Evolutionary conservation across 2,113 vertebrate genomes (phyloP).

Genomic region (Galemys pyrenaicus): DNA sequence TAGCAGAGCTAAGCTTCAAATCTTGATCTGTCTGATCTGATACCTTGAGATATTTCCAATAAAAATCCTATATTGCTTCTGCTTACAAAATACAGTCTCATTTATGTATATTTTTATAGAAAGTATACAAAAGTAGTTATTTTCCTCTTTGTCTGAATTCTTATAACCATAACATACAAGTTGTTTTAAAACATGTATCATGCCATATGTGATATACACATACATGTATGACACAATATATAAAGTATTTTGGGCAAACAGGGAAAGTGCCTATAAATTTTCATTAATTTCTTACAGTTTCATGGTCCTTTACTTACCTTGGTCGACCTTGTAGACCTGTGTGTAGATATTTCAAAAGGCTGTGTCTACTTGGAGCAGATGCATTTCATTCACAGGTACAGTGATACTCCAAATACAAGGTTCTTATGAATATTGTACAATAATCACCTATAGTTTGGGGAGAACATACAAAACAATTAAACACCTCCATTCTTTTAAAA

Average conservation of each 20-base stretch:
- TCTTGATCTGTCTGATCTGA: neutral
- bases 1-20: conserved; percentile 17
- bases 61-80: neutral
- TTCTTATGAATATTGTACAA: neutral
- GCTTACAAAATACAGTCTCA: conserved; percentile 5
- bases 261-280: neutral
- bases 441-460: neutral
- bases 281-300: conserved; percentile 78
- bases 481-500: conserved; percentile 32
- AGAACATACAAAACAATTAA: neutral
- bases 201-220: neutral
- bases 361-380: conserved; percentile 88
- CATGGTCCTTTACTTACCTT: conserved; percentile 78
- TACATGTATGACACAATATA: neutral
- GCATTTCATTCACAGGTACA: conserved; percentile 90
- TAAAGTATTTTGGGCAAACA: neutral
- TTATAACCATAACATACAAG: neutral
- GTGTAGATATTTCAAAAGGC: conserved; percentile 87
- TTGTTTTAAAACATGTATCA: neutral
- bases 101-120: neutral
- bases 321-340: conserved; percentile 84
- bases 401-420: neutral
- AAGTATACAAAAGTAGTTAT: neutral
- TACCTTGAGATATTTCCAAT: neutral
- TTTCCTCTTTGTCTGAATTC: conserved; percentile 30